A percentile compares a stretch with the other conserved stretches of the same genome.
These are phyloP conservation scores for rat (Rattus norvegicus) DNA, from an alignment of 2,113 vertebrate genomes.

Conservation along the genomic window GRCr8 NC_086032.1:89372501-89373000, in stretches of 20 bases:
- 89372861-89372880: neutral
- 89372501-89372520: neutral
- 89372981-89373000: too few species aligned
- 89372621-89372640: neutral
- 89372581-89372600: neutral
- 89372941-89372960: neutral
- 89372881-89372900: neutral
- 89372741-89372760: neutral
- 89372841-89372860: neutral
- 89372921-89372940: neutral
- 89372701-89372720: neutral
- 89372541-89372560: neutral
- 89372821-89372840: neutral
- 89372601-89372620: neutral
- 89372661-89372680: neutral
- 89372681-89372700: neutral
- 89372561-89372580: too few species aligned
- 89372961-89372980: neutral
- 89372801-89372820: neutral
- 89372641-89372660: neutral
- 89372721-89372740: neutral
- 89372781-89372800: neutral
- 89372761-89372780: neutral
- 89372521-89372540: too few species aligned
- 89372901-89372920: too few species aligned